Percentiles rank a stretch among this genome's conserved stretches.
phyloP scores from a whole-genome alignment of 2,113 vertebrate species.

The Scomber japonicus region DNA sequence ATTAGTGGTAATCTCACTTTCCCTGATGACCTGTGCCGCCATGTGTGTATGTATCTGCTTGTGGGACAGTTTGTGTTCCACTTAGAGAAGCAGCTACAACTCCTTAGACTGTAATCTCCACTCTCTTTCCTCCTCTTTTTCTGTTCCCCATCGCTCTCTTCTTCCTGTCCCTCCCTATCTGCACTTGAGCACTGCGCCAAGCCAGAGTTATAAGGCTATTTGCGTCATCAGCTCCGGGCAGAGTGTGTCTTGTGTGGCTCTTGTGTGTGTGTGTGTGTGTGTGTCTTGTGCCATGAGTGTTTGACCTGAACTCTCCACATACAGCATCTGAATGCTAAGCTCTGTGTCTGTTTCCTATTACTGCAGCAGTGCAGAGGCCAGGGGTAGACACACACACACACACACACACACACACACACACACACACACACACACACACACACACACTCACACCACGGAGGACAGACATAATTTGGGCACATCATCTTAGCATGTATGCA shows the following conservation, averaged over 20 bases:
- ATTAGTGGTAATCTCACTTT: constrained; percentile 42
- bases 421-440: constrained; percentile 20
- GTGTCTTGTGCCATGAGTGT: constrained; percentile 19
- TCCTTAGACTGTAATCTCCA: constrained; percentile 23
- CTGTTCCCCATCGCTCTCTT: constrained; percentile 23
- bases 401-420: not conserved
- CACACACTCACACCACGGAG: not conserved
- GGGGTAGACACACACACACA: constrained; percentile 6
- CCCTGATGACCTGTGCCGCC: not conserved
- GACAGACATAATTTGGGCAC: not conserved
- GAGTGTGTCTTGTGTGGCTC: constrained; percentile 22
- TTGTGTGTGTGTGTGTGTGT: constrained; percentile 8
- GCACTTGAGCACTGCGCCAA: constrained; percentile 45
- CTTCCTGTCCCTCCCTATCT: constrained; percentile 31
- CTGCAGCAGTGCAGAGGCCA: constrained; percentile 26
- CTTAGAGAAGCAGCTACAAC: constrained; percentile 5
- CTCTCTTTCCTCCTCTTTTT: not conserved
- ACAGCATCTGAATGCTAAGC: constrained; percentile 31
- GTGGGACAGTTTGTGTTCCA: constrained; percentile 31
- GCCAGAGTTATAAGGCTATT: constrained; percentile 53
- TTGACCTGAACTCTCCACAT: constrained; percentile 46
- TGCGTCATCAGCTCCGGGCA: constrained; percentile 63
- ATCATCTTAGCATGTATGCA: constrained; percentile 25
- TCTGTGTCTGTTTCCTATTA: constrained; percentile 45
- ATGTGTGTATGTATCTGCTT: constrained; percentile 14